phyloP scores from a whole-genome alignment of 53 echinoderm and acorn worm species.

The Echinometra lucunter region DNA sequence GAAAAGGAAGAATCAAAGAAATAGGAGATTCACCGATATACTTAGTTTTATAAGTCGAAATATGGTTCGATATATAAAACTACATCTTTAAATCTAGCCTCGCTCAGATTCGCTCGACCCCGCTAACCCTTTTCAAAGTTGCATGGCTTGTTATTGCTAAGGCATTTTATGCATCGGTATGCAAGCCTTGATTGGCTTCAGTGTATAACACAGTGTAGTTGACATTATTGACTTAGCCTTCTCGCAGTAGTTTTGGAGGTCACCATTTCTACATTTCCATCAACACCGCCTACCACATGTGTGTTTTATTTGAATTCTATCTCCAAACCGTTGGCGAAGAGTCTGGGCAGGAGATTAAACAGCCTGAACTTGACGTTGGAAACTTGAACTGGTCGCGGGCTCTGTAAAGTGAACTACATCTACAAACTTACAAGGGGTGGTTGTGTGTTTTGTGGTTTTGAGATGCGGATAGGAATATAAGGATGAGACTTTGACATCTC shows the following conservation, averaged over 20 bases:
- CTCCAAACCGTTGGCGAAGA: background rate
- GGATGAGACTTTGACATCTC: background rate
- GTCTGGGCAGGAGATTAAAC: background rate
- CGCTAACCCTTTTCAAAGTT: slow-evolving; percentile 1
- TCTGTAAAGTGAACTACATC: background rate
- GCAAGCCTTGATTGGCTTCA: slow-evolving; percentile 30
- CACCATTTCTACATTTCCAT: background rate
- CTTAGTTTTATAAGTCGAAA: background rate
- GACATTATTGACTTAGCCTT: slow-evolving; percentile 3
- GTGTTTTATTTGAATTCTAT: slow-evolving; percentile 22
- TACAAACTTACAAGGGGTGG: background rate
- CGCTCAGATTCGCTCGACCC: slow-evolving; percentile 41
- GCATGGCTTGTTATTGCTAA: background rate
- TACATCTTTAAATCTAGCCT: slow-evolving; percentile 11
- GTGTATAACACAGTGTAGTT: slow-evolving; percentile 23
- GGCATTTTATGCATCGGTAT: slow-evolving; percentile 29
- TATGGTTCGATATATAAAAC: background rate
- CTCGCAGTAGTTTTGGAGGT: background rate
- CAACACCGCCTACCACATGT: slow-evolving; percentile 2
- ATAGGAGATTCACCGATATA: background rate
- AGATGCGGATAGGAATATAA: background rate
- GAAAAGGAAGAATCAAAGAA: background rate
- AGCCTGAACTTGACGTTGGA: slow-evolving; percentile 21
- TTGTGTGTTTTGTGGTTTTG: background rate
- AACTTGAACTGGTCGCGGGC: slow-evolving; percentile 23